A percentile compares a stretch with the other conserved stretches of the same genome.
These are phyloP conservation scores for Limosa lapponica DNA, from an alignment of 2,797 vertebrate species.

Conservation along the genomic window DNA sequence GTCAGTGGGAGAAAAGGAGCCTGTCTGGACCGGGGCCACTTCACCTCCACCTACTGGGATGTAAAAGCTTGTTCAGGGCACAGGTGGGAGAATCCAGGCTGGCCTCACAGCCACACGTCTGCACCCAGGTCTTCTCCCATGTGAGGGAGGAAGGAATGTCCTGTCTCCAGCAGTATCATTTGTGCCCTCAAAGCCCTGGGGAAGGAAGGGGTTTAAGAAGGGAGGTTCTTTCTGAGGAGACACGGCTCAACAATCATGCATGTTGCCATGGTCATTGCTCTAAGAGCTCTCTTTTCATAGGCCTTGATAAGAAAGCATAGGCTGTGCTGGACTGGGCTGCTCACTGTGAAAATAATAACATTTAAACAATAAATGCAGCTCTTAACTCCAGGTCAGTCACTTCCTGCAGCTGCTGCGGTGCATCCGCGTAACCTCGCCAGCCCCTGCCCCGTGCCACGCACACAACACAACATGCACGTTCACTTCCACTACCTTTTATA, in stretches of 20 bases:
- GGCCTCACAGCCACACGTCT: background rate
- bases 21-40: background rate
- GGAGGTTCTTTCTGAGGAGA: background rate
- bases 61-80: background rate
- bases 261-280: background rate
- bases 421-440: rapidly evolving
- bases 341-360: background rate
- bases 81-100: background rate
- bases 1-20: background rate
- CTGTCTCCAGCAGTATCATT: background rate
- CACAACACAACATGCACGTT: background rate
- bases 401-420: background rate
- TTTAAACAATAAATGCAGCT: background rate
- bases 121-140: background rate
- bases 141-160: background rate
- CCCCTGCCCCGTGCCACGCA: background rate
- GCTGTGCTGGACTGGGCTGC: background rate
- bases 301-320: background rate
- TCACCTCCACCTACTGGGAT: background rate
- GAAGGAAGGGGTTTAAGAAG: background rate
- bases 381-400: background rate
- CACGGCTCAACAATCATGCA: background rate
- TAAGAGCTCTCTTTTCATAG: background rate
- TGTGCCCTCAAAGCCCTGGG: background rate
- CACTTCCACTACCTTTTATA: constrained; percentile 83